Evolutionary conservation across 2,113 vertebrate genomes (phyloP).

Genomic region (Kryptolebias marmoratus): DNA sequence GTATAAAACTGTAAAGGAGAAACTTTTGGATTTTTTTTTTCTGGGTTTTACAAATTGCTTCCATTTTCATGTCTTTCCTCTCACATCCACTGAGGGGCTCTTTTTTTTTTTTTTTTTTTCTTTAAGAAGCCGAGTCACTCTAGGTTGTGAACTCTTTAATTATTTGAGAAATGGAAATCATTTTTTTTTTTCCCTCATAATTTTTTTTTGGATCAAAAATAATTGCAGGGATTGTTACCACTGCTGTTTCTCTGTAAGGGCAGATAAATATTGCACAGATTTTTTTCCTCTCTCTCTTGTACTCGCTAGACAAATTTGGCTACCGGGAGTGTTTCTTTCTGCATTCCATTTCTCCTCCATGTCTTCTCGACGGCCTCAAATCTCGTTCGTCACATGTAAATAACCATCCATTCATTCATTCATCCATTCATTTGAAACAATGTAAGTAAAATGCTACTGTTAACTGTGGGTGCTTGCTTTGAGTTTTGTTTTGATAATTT

Average conservation of each 20-base stretch:
- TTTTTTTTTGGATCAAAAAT: slow-evolving; percentile 81
- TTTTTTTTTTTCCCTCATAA: slow-evolving; percentile 48
- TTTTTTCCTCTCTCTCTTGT: slow-evolving; percentile 77
- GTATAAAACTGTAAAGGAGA: slow-evolving; percentile 78
- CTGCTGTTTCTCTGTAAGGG: slow-evolving; percentile 84
- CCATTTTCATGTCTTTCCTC: slow-evolving; percentile 64
- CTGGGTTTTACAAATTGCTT: slow-evolving; percentile 76
- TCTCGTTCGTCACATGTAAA: slow-evolving; percentile 72
- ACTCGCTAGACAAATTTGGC: slow-evolving; percentile 73
- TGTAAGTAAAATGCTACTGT: slow-evolving; percentile 79
- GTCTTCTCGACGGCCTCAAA: slow-evolving; percentile 70
- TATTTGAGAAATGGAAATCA: slow-evolving; percentile 65
- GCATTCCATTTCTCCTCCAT: slow-evolving; percentile 79
- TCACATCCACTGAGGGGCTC: slow-evolving; percentile 43
- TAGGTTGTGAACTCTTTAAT: slow-evolving; percentile 60
- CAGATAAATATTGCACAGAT: slow-evolving; percentile 92
- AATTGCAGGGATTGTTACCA: slow-evolving; percentile 90
- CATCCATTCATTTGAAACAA: slow-evolving; percentile 59
- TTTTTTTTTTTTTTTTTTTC: slow-evolving; percentile 6
- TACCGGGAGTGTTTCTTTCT: slow-evolving; percentile 65
- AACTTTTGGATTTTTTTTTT: slow-evolving; percentile 70
- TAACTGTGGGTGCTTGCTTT: slow-evolving; percentile 79
- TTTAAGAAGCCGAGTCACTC: slow-evolving; percentile 41
- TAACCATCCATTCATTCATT: slow-evolving; percentile 58
- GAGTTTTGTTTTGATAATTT: slow-evolving; percentile 70